A percentile compares a stretch with the other conserved stretches of the same genome.
Evolutionary conservation across 2,113 vertebrate species (phyloP).

Genomic region (Apaloderma vittatum): DNA sequence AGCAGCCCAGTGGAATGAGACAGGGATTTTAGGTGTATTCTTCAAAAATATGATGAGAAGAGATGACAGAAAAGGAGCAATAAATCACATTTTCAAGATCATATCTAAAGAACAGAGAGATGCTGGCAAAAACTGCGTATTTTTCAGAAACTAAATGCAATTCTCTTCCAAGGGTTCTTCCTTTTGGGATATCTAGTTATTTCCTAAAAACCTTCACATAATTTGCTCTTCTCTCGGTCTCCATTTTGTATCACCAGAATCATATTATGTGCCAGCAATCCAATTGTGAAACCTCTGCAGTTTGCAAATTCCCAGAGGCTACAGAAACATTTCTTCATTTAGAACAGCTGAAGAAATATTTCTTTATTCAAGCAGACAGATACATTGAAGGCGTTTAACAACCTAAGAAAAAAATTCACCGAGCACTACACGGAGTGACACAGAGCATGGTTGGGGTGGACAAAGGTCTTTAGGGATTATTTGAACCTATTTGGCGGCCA

Average conservation of each 20-base stretch:
- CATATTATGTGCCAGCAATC: neutral
- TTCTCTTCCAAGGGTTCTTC: neutral
- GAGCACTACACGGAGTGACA: neutral
- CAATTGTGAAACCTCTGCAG: neutral
- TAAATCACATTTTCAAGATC: neutral
- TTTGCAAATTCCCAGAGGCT: neutral
- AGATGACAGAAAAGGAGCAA: neutral
- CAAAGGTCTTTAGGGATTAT: neutral
- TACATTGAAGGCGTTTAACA: neutral
- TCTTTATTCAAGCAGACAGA: neutral
- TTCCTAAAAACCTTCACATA: neutral
- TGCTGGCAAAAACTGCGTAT: accelerated
- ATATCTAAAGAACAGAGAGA: neutral
- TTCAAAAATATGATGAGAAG: neutral
- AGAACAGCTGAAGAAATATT: neutral
- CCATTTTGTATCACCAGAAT: neutral
- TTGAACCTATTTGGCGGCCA: neutral
- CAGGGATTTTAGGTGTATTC: neutral
- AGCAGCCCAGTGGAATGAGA: neutral
- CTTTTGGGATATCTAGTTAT: neutral
- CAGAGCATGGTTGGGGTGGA: accelerated
- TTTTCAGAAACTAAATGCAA: neutral
- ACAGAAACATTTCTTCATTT: neutral
- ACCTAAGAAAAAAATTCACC: neutral
- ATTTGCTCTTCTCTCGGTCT: neutral